These are phyloP conservation scores for Parambassis ranga DNA, from an alignment of 2,797 vertebrate genomes.

Conservation along the genomic window DNA sequence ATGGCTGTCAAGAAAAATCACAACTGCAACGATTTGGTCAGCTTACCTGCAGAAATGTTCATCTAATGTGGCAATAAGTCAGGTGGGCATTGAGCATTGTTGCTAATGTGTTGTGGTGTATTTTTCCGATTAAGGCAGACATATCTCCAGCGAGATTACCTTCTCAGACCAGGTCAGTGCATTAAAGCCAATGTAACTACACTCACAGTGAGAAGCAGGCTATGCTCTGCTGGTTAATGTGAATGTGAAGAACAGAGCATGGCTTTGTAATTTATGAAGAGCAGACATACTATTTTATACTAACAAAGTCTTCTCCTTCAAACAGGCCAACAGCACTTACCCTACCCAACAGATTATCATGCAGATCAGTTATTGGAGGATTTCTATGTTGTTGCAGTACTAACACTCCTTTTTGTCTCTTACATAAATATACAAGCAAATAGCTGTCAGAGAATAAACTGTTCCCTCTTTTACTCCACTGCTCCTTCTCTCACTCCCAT, in stretches of 20 bases:
- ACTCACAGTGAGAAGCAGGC: slow-evolving; percentile 19
- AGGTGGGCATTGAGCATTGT: no score
- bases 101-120: not conserved
- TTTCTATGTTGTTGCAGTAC: no score
- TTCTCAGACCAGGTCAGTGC: not conserved
- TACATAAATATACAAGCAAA: not conserved
- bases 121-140: not conserved
- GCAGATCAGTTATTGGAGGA: no score
- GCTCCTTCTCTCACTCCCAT: slow-evolving; percentile 25
- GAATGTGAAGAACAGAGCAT: no score
- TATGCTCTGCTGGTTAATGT: not conserved
- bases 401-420: no score
- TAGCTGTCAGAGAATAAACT: slow-evolving; percentile 1
- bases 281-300: no score
- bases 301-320: no score
- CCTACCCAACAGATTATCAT: no score
- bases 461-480: slow-evolving; percentile 8
- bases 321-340: no score
- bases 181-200: slow-evolving; percentile 28
- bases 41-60: no score
- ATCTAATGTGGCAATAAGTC: not conserved
- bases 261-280: no score
- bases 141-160: not conserved
- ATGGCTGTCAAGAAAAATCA: not conserved
- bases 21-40: no score